These are phyloP conservation scores for Agrochola lychnidis DNA, from an alignment of 2,888 invertebrate species.

Conservation along the genomic window DNA sequence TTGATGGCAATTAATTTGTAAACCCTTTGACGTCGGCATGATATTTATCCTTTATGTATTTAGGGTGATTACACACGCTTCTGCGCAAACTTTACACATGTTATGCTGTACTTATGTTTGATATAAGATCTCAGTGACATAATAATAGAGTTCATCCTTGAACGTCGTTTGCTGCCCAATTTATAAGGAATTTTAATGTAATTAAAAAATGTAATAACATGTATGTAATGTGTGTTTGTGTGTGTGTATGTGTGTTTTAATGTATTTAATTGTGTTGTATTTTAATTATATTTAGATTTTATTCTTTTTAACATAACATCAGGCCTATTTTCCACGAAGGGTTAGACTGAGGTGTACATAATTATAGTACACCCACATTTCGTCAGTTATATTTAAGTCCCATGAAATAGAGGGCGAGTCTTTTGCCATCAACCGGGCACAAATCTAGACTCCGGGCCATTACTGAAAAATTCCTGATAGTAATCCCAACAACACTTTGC, in stretches of 20 bases:
- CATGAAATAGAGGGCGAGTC: neutral
- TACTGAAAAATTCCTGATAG: too few relatives aligned
- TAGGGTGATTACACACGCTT: constrained; percentile 53
- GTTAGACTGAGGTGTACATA: neutral
- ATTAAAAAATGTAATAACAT: too few relatives aligned
- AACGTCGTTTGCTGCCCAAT: neutral
- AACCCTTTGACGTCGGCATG: constrained; percentile 60
- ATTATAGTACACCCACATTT: too few relatives aligned
- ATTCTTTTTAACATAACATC: neutral
- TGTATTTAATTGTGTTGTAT: too few relatives aligned
- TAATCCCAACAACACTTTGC: too few relatives aligned
- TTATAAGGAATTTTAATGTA: neutral
- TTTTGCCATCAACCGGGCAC: neutral
- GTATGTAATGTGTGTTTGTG: neutral
- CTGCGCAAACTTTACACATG: constrained; percentile 30
- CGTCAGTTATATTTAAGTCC: neutral
- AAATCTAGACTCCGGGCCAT: neutral
- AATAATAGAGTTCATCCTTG: constrained; percentile 1
- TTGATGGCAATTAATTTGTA: constrained; percentile 62
- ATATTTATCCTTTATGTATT: constrained; percentile 58
- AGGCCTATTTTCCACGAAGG: neutral
- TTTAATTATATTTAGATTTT: neutral
- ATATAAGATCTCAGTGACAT: neutral
- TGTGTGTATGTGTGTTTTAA: too few relatives aligned
- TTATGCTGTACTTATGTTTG: constrained; percentile 2